A percentile compares a stretch with the other conserved stretches of the same genome.
These are phyloP conservation scores for Rhagoletis pomonella DNA, from an alignment of 1,140 invertebrate species.

Conservation along the genomic window DNA sequence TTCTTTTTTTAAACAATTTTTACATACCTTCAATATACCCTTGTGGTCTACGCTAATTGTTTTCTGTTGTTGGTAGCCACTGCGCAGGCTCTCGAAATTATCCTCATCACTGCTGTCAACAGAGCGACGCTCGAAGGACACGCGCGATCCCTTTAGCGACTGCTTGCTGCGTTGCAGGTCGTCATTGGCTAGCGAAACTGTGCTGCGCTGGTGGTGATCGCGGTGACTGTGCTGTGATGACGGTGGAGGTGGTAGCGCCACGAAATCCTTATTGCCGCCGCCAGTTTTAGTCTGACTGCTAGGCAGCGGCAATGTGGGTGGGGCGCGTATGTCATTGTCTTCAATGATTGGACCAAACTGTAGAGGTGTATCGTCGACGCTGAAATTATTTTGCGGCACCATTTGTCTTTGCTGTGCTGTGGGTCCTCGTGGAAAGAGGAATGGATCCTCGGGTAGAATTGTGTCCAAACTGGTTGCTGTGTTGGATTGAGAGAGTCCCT, in stretches of 20 bases:
- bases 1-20: not conserved
- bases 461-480: conserved; percentile 73
- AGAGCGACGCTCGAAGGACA: conserved; percentile 66
- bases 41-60: conserved; percentile 72
- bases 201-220: conserved; percentile 67
- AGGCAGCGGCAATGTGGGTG: conserved; percentile 59
- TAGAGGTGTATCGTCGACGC: conserved; percentile 64
- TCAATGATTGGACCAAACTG: conserved; percentile 69
- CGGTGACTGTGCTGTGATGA: conserved; percentile 66
- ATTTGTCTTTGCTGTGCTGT: conserved; percentile 59
- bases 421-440: conserved; percentile 63
- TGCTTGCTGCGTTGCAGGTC: conserved; percentile 70
- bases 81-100: conserved; percentile 70
- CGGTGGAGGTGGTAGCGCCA: conserved; percentile 66
- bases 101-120: conserved; percentile 72
- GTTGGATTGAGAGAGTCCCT: conserved; percentile 70
- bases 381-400: conserved; percentile 58
- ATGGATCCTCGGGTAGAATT: conserved; percentile 72
- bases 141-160: conserved; percentile 70
- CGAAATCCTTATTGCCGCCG: conserved; percentile 62
- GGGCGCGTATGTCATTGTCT: conserved; percentile 68
- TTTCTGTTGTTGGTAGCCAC: conserved; percentile 72
- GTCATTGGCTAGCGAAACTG: conserved; percentile 60
- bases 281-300: conserved; percentile 57
- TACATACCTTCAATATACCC: conserved; percentile 69